Conservation (phyloP, 2,113 vertebrate species). For the Oryzias javanicus region DNA sequence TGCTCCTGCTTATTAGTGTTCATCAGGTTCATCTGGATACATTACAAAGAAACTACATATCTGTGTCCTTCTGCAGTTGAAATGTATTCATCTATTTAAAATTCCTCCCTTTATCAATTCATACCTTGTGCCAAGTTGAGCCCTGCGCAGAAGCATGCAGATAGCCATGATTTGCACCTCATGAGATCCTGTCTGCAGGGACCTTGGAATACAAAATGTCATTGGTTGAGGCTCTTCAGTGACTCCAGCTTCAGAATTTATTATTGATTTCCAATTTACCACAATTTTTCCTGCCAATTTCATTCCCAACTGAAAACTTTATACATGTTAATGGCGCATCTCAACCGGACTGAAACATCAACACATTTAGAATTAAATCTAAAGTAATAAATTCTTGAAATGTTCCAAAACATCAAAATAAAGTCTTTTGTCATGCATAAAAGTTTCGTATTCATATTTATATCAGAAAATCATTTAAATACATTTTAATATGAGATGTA, state of each 20-base stretch:
- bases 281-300: conserved; percentile 62
- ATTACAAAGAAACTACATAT: conserved; percentile 5
- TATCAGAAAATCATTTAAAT: too few relatives aligned
- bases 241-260: conserved; percentile 55
- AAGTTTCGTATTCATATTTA: too few relatives aligned
- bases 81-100: too few relatives aligned
- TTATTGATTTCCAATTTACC: conserved; percentile 72
- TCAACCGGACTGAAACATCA: conserved; percentile 38
- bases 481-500: too few relatives aligned
- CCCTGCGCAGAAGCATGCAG: conserved; percentile 29
- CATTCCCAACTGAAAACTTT: conserved; percentile 51
- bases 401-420: too few relatives aligned
- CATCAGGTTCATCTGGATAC: conserved; percentile 28
- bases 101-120: neutral
- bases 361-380: conserved; percentile 26
- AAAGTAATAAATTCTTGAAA: conserved; percentile 23
- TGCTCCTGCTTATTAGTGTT: conserved; percentile 56
- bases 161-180: conserved; percentile 52
- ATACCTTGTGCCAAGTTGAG: conserved; percentile 20
- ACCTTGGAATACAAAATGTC: conserved; percentile 64
- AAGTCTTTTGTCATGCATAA: too few relatives aligned
- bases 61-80: conserved; percentile 13
- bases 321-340: conserved; percentile 60
- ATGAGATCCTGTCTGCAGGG: conserved; percentile 58
- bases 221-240: conserved; percentile 59